Base-by-base conservation (phyloP, 2,888 invertebrate genomes). In the Thysanoteuthis rhombus region DNA sequence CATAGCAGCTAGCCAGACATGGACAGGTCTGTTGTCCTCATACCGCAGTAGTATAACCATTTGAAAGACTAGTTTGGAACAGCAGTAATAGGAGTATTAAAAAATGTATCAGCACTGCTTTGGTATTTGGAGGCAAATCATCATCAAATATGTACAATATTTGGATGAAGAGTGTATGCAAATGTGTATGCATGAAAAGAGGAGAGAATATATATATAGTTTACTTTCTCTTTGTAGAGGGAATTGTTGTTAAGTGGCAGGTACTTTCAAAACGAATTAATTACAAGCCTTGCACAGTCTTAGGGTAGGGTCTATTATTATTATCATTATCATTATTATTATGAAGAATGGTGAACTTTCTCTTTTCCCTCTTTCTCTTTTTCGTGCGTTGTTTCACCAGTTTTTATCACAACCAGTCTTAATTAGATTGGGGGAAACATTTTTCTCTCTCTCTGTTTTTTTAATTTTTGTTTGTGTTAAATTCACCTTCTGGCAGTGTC, bases 41-140 rank as follows among this genome's bases (percentile, higher is more conserved):
- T 75, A 75, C 75, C 75, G 75, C 75, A 75, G 75, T 75, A 75
- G 75, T 75, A 75, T 75, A 75, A 75, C 75, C 75, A 75, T 75
- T 75, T 75, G 75, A 75, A 75, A 75, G 75, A 75, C 75, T 75
- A 75, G 75, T 75, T 75, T 75, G 75, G 75, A 75, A 75, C 75
- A 75, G 75, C 75, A 75, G 75, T 75, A 75, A 75, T 75, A 75
- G 75, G 75, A 75, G 19, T 75, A 75, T n/a, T 75, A 75, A 75
- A 75, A 75, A 75, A 75, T n/a, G 75, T 75, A 75, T 75, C 75
- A 75, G 75, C 75, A 75, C 75, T 75, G 75, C 75, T 75, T 75
- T 75, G 75, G 75, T 75, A 75, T 75, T 75, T 75, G 75, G 75
- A 75, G 75, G 75, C 75, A 75, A 75, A 75, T 75, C 75, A 75